phyloP scores from a whole-genome alignment of 2,888 invertebrate species.

The Drosophila basisetae region DNA sequence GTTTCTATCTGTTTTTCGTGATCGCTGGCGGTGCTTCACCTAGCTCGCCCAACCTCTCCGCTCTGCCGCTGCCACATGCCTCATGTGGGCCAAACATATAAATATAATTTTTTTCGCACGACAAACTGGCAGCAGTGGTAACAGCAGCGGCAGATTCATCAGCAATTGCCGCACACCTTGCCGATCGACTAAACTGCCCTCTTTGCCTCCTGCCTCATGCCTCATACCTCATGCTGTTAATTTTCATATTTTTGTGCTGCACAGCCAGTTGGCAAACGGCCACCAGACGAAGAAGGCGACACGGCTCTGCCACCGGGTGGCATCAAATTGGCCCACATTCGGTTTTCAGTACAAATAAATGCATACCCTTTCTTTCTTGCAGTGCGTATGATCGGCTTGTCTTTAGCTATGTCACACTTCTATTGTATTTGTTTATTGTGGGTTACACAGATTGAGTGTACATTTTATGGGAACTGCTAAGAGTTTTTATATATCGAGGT shows the following conservation, averaged over 20 bases:
- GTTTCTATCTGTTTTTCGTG: constrained; percentile 28
- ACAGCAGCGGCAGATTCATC: constrained; percentile 18
- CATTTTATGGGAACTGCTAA: no score
- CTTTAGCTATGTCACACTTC: not conserved
- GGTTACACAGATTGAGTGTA: no score
- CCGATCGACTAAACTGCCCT: constrained; percentile 1
- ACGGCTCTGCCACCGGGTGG: constrained; percentile 54
- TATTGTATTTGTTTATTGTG: no score
- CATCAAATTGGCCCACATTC: constrained; percentile 66
- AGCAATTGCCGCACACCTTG: constrained; percentile 50
- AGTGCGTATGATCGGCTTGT: not conserved
- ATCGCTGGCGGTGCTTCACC: constrained; percentile 44
- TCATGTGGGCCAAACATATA: constrained; percentile 64
- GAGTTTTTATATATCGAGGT: no score
- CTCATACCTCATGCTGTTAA: constrained; percentile 29
- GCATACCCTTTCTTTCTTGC: constrained; percentile 1
- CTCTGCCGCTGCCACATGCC: constrained; percentile 1
- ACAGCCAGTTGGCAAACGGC: constrained; percentile 64
- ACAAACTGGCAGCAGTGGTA: constrained; percentile 43
- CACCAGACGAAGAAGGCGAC: constrained; percentile 45
- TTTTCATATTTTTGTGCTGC: constrained; percentile 44
- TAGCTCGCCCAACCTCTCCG: constrained; percentile 11
- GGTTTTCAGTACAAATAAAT: constrained; percentile 7
- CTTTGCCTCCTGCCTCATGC: constrained; percentile 8
- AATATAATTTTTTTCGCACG: constrained; percentile 64